Base-by-base conservation (phyloP, 2,888 invertebrate species). In the Cheilosia pagana region DNA sequence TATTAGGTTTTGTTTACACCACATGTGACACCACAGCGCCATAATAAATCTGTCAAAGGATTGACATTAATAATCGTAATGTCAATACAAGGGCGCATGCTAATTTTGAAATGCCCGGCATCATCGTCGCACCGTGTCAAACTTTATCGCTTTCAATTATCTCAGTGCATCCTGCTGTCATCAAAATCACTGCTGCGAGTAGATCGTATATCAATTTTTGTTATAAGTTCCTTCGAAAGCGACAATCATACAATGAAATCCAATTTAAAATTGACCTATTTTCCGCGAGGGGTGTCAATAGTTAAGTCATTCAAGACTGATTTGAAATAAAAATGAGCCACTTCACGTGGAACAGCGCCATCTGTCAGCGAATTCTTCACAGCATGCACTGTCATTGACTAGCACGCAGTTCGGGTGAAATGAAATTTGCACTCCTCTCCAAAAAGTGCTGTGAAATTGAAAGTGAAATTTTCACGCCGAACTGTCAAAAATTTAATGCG, bases 21-120 rank as follows among this genome's bases (percentile, higher is more conserved):
- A 16, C 16, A 16, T 8, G 43, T 45, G 16, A 6, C n/a, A n/a
- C n/a, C 16, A n/a, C n/a, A n/a, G 2, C 16, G 8, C 16, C 16
- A 45, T 45, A 45, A 45, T 45, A 45, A 45, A 45, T 45, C 43
- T 45, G 43, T 45, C 43, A 16, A 7, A 16, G 16, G 8, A 45
- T 45, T 45, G 43, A 45, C 43, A 16, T 45, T 45, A 16, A 45
- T 45, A 45, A 16, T 16, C 43, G 16, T 16, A 16, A 16, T 45
- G 8, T 45, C 1, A 45, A 16, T 45, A 16, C 43, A 45, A 16
- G 7, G 16, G 1, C 16, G 4, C 43, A 45, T 45, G 43, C 16
- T 45, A 45, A 45, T 45, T 16, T 16, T 8, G 3, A 45, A 45
- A 45, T 2, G 5, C n/a, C n/a, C 43, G 16, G 8, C 16, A 8